Percentiles rank a stretch among this genome's conserved stretches.
Evolutionary conservation across 2,888 invertebrate species (phyloP).

Genomic region (Rugalucina vietnamica): DNA sequence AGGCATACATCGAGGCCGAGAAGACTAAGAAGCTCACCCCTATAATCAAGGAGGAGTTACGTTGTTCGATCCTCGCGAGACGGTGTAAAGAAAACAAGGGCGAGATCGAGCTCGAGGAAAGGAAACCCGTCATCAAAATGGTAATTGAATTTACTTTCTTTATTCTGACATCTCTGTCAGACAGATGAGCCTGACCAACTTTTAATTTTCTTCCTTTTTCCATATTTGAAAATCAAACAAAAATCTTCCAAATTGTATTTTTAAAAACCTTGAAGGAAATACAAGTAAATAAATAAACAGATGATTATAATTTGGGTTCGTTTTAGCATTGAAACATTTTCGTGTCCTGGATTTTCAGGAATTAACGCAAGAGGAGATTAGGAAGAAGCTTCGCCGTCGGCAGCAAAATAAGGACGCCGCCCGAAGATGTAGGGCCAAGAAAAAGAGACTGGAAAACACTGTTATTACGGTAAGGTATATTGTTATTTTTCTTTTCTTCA

Average conservation of each 20-base stretch:
- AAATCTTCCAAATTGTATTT: too few species aligned
- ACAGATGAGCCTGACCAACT: too few species aligned
- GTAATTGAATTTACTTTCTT: too few species aligned
- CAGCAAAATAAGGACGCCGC: conserved; percentile 73
- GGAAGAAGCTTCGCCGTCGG: conserved; percentile 60
- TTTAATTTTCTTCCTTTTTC: too few species aligned
- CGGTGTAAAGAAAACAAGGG: conserved; percentile 56
- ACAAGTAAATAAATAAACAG: too few species aligned
- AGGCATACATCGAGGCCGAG: conserved; percentile 33
- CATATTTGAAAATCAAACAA: too few species aligned
- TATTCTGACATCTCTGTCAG: too few species aligned
- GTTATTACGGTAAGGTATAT: conserved; percentile 55
- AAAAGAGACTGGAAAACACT: conserved; percentile 58
- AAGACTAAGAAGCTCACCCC: conserved; percentile 50
- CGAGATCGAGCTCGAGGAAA: conserved; percentile 76
- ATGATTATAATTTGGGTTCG: too few species aligned
- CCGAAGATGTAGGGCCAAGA: conserved; percentile 67
- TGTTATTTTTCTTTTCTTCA: too few species aligned
- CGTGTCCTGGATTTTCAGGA: conserved; percentile 42
- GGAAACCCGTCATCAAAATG: conserved; percentile 49
- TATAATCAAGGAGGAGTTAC: conserved; percentile 66
- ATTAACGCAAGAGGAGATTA: conserved; percentile 54
- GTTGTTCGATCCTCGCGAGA: conserved; percentile 59
- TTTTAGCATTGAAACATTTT: too few species aligned
- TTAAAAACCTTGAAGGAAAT: too few species aligned